Conservation (phyloP, 1,140 invertebrate genomes). For the Aphelenchoides besseyi region DNA sequence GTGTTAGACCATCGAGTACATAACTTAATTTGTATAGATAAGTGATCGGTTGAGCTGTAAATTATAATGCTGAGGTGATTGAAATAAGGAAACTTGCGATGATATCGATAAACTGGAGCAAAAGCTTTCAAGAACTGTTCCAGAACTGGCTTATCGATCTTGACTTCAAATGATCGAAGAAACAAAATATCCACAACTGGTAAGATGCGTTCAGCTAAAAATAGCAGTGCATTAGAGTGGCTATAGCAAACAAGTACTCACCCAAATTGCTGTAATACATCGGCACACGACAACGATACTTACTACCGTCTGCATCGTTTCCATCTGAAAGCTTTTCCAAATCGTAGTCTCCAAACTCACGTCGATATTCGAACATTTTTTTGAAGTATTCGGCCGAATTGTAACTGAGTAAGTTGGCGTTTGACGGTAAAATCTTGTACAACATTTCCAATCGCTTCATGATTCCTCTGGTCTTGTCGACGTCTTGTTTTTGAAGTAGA, state of each 20-base stretch:
- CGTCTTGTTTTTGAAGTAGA: neutral
- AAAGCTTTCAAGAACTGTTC: slow-evolving; percentile 30
- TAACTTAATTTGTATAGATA: slow-evolving; percentile 51
- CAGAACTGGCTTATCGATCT: slow-evolving; percentile 28
- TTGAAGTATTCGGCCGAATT: slow-evolving; percentile 45
- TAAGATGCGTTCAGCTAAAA: slow-evolving; percentile 35
- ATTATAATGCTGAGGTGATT: neutral
- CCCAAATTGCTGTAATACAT: slow-evolving; percentile 15
- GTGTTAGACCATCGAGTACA: neutral
- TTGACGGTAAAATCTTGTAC: slow-evolving; percentile 13
- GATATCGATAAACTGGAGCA: slow-evolving; percentile 44
- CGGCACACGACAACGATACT: neutral
- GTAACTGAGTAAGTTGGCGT: slow-evolving; percentile 11
- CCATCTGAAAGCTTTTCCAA: slow-evolving; percentile 1
- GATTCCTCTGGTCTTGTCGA: neutral
- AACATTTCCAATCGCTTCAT: neutral
- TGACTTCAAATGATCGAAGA: slow-evolving; percentile 42
- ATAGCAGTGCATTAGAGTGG: neutral
- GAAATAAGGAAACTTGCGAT: slow-evolving; percentile 38
- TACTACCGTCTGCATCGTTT: neutral
- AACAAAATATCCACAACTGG: slow-evolving; percentile 43
- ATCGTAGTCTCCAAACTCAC: neutral
- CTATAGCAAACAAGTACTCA: neutral
- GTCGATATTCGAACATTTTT: slow-evolving; percentile 41
- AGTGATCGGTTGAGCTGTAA: slow-evolving; percentile 47